These are phyloP conservation scores for Drosophila santomea DNA, from an alignment of 1,140 invertebrate genomes.

Conservation along the genomic window DNA sequence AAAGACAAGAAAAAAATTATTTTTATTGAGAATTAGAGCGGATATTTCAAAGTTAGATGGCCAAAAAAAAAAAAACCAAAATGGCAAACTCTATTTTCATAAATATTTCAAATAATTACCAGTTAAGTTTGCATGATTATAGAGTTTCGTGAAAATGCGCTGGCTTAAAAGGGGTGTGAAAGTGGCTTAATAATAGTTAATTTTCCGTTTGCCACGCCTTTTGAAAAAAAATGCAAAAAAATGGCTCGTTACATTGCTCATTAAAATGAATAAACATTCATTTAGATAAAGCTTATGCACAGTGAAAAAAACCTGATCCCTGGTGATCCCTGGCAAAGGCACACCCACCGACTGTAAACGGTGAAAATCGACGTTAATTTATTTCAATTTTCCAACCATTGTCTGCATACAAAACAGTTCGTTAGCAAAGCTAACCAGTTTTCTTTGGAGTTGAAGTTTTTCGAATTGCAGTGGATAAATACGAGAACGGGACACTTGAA, in stretches of 20 bases:
- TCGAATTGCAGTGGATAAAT: slow-evolving; percentile 23
- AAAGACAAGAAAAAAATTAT: not conserved
- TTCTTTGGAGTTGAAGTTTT: not conserved
- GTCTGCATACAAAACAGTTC: slow-evolving; percentile 39
- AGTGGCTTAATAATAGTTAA: slow-evolving; percentile 27
- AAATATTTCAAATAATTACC: not conserved
- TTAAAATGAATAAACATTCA: not conserved
- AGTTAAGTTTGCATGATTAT: not conserved
- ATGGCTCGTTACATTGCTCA: not conserved
- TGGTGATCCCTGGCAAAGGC: not conserved
- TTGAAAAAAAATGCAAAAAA: not conserved
- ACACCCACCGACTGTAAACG: slow-evolving; percentile 13
- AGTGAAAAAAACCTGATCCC: not conserved
- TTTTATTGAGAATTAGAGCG: not conserved
- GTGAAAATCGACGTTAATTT: slow-evolving; percentile 33
- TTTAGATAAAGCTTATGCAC: not conserved
- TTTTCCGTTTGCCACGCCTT: slow-evolving; percentile 13
- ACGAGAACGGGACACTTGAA: slow-evolving; percentile 53
- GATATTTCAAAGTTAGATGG: not conserved
- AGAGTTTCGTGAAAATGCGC: not conserved
- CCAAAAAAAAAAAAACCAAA: not conserved
- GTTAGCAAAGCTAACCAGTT: slow-evolving; percentile 36
- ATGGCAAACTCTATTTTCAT: not conserved
- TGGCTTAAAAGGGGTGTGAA: slow-evolving; percentile 11
- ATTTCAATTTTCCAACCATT: slow-evolving; percentile 34